Percentiles rank a stretch among this genome's conserved stretches.
These are phyloP conservation scores for Apostichopus parvimensis DNA, from an alignment of 35 echinoderm and acorn worm genomes.

Conservation along the genomic window DNA sequence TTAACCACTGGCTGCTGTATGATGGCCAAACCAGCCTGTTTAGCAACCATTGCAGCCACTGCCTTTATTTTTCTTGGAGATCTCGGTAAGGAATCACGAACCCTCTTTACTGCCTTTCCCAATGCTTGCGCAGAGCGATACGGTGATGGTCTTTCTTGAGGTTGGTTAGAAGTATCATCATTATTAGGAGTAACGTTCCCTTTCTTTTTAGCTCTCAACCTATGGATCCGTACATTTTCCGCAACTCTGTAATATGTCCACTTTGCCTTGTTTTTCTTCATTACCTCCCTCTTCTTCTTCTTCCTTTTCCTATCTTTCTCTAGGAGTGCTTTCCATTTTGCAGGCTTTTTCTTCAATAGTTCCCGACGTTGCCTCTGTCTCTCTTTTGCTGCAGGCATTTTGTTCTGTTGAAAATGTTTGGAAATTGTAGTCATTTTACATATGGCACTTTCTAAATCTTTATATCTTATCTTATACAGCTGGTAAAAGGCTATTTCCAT, in stretches of 20 bases:
- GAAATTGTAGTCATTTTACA: neutral
- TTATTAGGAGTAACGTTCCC: neutral
- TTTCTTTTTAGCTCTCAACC: neutral
- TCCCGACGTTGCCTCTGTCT: neutral
- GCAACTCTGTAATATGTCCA: neutral
- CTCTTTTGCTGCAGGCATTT: neutral
- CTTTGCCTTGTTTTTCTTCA: conserved; percentile 6
- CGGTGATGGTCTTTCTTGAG: neutral
- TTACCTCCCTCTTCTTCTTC: conserved; percentile 7
- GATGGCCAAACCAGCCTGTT: conserved; percentile 28
- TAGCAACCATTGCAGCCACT: conserved; percentile 41
- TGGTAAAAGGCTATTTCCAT: too few relatives aligned
- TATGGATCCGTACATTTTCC: conserved; percentile 34
- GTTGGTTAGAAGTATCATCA: neutral
- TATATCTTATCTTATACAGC: too few relatives aligned
- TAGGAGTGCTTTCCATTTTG: conserved; percentile 10
- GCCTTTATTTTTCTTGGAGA: conserved; percentile 52
- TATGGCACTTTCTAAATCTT: neutral
- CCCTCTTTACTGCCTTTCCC: conserved; percentile 47
- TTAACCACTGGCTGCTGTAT: neutral
- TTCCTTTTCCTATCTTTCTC: conserved; percentile 25
- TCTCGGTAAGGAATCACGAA: conserved; percentile 12
- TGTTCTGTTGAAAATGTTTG: neutral
- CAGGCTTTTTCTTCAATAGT: conserved; percentile 1
- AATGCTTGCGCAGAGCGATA: conserved; percentile 31